Base-by-base conservation (phyloP, 2,888 invertebrate genomes). In the Imbricaverruca yamaguchii region DNA sequence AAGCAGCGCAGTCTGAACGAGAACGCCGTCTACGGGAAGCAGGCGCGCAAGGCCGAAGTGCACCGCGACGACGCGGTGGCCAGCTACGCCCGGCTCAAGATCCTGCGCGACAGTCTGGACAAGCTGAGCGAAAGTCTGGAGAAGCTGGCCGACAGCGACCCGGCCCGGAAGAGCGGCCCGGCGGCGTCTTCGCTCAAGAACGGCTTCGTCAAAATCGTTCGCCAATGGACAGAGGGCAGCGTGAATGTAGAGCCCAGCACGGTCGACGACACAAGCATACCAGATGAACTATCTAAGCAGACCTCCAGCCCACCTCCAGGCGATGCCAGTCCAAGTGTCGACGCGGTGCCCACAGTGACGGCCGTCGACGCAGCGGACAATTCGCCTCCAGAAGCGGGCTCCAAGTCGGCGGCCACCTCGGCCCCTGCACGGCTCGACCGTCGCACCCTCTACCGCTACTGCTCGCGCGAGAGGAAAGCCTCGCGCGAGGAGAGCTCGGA, bases 401-500 rank as follows among this genome's bases (percentile, higher is more conserved):
- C 11, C 21, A 21, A 10, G 77, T 10, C 53, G n/a, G 18, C 65
- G 39, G 39, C 39, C 39, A 39, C 39, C 8, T 10, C 63, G 15
- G 39, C 67, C 12, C 67, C 56, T 59, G 7, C 59, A 13, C 39
- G 80, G 69, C 18, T 57, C 21, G 82, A 74, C 85, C 84, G 80
- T 81, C 85, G 2, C 80, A 84, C 11, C 84, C 84, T 8, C 84
- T 84, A 21, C 84, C 84, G 12, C 81, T 25, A n/a, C 79, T 9
- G n/a, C 59, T 57, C 85, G 9, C 84, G 85, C 84, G 94, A 93
- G 86, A 89, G 95, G 82, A 90, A 94, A 81, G 91, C 92, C 85
- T 95, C 95, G 0, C 91, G 92, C 84, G 95, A 95, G 87, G 95
- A 95, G 85, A 95, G 95, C 21, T 95, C 95, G 0, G 87, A 87